These are phyloP conservation scores for Montipora cactus DNA, from an alignment of 64 coral and sea anemone genomes.

Conservation along the genomic window DNA sequence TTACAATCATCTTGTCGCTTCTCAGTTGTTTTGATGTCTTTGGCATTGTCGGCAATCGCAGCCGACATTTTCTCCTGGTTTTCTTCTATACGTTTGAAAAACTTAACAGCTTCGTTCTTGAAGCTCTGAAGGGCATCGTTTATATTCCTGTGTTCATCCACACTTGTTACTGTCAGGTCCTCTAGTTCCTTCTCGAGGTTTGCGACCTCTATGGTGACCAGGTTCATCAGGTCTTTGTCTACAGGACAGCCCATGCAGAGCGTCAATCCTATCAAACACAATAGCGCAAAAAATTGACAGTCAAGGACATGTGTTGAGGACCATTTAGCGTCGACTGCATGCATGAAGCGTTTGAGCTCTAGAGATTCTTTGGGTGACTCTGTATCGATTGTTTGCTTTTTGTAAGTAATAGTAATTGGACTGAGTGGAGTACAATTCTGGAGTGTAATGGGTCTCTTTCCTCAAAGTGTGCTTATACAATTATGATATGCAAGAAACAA, in stretches of 20 bases:
- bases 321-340: too few relatives aligned
- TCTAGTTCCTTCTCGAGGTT: conserved; percentile 48
- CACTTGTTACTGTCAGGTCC: conserved; percentile 13
- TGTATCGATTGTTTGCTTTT: too few relatives aligned
- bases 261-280: conserved; percentile 50
- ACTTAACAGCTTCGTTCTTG: conserved; percentile 43
- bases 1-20: background rate
- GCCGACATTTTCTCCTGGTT: background rate
- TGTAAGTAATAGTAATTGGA: too few relatives aligned
- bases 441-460: too few relatives aligned
- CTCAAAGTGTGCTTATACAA: too few relatives aligned
- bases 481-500: too few relatives aligned
- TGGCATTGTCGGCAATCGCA: conserved; percentile 12
- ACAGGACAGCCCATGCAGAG: conserved; percentile 74
- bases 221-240: conserved; percentile 61
- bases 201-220: conserved; percentile 49
- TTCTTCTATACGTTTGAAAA: conserved; percentile 19
- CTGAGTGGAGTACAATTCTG: too few relatives aligned
- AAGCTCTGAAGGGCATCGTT: conserved; percentile 35
- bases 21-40: background rate
- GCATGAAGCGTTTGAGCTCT: too few relatives aligned
- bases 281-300: background rate
- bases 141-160: conserved; percentile 49
- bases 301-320: background rate
- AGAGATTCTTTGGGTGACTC: too few relatives aligned